Conservation (phyloP, 2,888 invertebrate genomes). For the Rhyacophila evoluta region DNA sequence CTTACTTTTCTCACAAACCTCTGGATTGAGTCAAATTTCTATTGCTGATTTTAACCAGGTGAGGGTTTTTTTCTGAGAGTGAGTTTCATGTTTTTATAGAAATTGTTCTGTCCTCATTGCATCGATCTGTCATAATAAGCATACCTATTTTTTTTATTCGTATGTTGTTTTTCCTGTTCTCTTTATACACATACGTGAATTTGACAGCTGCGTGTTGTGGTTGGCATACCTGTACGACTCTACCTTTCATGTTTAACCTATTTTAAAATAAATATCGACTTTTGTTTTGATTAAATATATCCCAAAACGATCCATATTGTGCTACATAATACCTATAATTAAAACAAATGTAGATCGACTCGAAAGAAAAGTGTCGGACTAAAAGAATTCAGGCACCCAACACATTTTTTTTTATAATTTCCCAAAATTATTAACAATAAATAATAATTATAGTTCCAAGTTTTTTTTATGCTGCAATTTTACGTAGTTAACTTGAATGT, state of each 20-base stretch:
- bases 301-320: too few relatives aligned
- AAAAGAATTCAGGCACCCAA: too few relatives aligned
- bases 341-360: too few relatives aligned
- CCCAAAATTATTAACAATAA: too few relatives aligned
- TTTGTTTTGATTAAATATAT: too few relatives aligned
- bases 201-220: neutral
- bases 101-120: neutral
- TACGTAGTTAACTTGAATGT: too few relatives aligned
- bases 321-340: too few relatives aligned
- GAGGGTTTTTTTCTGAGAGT: constrained; percentile 20
- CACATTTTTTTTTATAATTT: too few relatives aligned
- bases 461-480: too few relatives aligned
- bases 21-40: constrained; percentile 17
- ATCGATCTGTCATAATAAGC: neutral
- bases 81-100: neutral
- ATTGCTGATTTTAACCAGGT: constrained; percentile 14
- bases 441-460: too few relatives aligned
- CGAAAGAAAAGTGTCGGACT: too few relatives aligned
- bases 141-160: neutral
- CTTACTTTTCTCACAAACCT: constrained; percentile 18
- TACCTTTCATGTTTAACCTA: neutral
- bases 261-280: too few relatives aligned
- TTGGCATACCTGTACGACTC: neutral
- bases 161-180: neutral
- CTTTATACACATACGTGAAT: neutral